phyloP scores from a whole-genome alignment of 2,888 invertebrate genomes.

The Papilio elwesi region DNA sequence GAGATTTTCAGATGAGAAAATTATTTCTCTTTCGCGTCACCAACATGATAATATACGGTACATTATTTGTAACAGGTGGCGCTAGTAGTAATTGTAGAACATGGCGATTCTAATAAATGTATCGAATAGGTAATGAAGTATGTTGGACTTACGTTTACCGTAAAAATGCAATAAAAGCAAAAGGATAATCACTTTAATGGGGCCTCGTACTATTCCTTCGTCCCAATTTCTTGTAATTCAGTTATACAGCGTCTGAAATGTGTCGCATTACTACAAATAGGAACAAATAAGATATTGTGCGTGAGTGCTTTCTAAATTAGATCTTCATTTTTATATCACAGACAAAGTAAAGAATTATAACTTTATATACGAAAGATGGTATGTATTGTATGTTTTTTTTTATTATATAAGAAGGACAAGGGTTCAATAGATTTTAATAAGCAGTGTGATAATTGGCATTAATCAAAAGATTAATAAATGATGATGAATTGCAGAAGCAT shows the following conservation, averaged over 20 bases:
- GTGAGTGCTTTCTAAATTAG: constrained; percentile 18
- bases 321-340: constrained; percentile 13
- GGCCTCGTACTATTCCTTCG: constrained; percentile 8
- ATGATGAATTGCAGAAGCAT: too few relatives aligned
- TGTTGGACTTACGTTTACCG: too few relatives aligned
- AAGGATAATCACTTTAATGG: constrained; percentile 16
- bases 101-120: not conserved
- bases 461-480: too few relatives aligned
- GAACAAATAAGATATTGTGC: constrained; percentile 21
- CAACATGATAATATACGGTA: too few relatives aligned
- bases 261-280: constrained; percentile 22
- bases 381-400: too few relatives aligned
- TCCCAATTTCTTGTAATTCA: constrained; percentile 19
- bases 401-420: too few relatives aligned
- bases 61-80: too few relatives aligned
- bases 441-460: too few relatives aligned
- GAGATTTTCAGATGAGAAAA: too few relatives aligned
- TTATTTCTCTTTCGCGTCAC: too few relatives aligned
- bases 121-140: not conserved
- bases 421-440: too few relatives aligned
- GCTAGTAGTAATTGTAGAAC: too few relatives aligned
- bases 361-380: not conserved
- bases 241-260: constrained; percentile 10
- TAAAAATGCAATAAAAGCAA: constrained; percentile 13
- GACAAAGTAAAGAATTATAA: constrained; percentile 1